These are phyloP conservation scores for Epinotia nisella DNA, from an alignment of 2,888 invertebrate species.

Conservation along the genomic window DNA sequence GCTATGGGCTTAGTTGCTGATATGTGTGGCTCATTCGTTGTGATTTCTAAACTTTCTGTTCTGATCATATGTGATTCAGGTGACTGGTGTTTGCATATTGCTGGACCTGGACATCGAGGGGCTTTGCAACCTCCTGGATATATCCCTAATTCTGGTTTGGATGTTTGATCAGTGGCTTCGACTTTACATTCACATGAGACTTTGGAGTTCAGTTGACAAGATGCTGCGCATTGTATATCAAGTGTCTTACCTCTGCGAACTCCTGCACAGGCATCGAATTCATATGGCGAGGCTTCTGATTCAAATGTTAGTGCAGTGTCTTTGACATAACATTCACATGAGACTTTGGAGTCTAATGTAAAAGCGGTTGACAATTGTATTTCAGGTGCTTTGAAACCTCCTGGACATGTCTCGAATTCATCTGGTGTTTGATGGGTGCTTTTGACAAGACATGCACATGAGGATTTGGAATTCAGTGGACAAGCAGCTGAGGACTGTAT, in stretches of 20 bases:
- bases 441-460: not conserved
- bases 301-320: not conserved
- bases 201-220: not conserved
- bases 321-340: not conserved
- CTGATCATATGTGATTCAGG: not conserved
- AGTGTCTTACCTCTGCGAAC: no score
- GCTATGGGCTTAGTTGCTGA: no score
- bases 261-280: no score
- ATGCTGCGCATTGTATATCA: not conserved
- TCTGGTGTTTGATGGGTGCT: not conserved
- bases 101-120: not conserved
- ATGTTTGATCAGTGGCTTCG: not conserved
- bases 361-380: not conserved
- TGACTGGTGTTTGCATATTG: not conserved
- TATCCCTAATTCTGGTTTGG: no score
- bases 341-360: not conserved
- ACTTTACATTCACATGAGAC: not conserved
- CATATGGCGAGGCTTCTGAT: no score
- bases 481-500: no score
- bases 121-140: constrained; percentile 1
- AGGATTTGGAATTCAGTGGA: not conserved
- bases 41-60: not conserved
- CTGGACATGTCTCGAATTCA: not conserved
- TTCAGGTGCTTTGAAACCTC: no score
- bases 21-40: no score